Base-by-base conservation (phyloP, 2,113 vertebrate species). In the Dipodomys stephensi region DNA sequence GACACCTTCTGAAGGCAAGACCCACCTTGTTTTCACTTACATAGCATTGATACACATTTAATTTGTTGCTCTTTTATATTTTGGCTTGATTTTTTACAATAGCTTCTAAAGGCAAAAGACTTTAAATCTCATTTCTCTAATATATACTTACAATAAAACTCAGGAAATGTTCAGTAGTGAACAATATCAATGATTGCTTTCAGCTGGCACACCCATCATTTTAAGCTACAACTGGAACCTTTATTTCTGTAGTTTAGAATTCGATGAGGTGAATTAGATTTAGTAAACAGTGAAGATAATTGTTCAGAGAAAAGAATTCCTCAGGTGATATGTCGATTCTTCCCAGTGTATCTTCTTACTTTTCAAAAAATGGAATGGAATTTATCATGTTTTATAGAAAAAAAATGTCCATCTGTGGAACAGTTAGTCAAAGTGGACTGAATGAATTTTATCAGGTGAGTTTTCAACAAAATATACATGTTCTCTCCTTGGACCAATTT, bases 401-500 rank as follows among this genome's bases (percentile, higher is more conserved):
- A 91, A 83, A 25, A 62, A 62, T n/a, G 49, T 64, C 65, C 69
- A 60, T 76, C 16, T 25, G 2, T 32, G 2, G 4, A n/a, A 22
- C 28, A 62, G 7, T 95, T 91, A 57, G 67, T 95, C 79, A 44
- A 83, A 80, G 19, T 49, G 2, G 19, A 35, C 64, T 74, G 6
- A 95, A 85, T 69, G 6, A 95, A 85, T 69, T 62, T 73, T 71
- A 39, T 77, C 76, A 68, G 44, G n/a, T 30, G 74, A 32, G 83
- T 90, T 94, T 20, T 76, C 25, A 85, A 73, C 19, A 30, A 69
- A 87, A 8, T 46, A 65, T 62, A 87, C 91, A 46, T 32, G 6
- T 57, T 57, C 15, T 92, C 46, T 84, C 65, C 88, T 88, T 92
- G 46, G 35, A 62, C 15, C 67, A 71, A 80, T 76, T 86, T 91